phyloP scores from a whole-genome alignment of 2,888 invertebrate genomes.

The Oscheius sp. region DNA sequence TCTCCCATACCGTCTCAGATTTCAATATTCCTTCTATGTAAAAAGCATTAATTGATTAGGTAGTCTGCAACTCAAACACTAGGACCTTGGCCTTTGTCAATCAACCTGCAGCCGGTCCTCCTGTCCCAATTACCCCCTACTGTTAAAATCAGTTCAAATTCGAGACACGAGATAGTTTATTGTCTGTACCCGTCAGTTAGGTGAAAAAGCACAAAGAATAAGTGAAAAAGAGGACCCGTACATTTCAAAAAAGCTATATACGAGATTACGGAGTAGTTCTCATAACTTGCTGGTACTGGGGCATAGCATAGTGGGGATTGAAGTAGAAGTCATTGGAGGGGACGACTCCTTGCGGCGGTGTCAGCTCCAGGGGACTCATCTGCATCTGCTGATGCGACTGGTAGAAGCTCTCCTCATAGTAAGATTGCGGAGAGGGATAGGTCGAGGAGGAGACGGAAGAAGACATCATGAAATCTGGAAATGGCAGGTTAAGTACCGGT shows the following conservation, averaged over 20 bases:
- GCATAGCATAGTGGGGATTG: slow-evolving; percentile 16
- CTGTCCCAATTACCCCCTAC: slow-evolving; percentile 27
- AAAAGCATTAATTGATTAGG: slow-evolving; percentile 7
- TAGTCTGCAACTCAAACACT: slow-evolving; percentile 19
- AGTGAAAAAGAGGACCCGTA: slow-evolving; percentile 4
- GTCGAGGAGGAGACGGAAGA: neutral
- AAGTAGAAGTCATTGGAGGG: slow-evolving; percentile 11
- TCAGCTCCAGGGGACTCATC: slow-evolving; percentile 4
- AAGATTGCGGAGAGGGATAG: slow-evolving; percentile 25
- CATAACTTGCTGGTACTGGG: slow-evolving; percentile 26
- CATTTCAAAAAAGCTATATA: neutral
- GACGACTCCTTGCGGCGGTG: slow-evolving; percentile 12
- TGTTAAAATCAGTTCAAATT: slow-evolving; percentile 6
- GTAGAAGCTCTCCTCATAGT: slow-evolving; percentile 21
- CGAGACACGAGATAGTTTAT: slow-evolving; percentile 12
- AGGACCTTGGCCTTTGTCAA: slow-evolving; percentile 11
- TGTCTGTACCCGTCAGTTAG: slow-evolving; percentile 4
- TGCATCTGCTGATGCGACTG: neutral
- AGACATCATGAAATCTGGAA: slow-evolving; percentile 18
- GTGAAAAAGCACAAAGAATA: slow-evolving; percentile 17
- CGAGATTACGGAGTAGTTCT: slow-evolving; percentile 13
- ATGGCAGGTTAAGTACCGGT: neutral
- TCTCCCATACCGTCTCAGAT: slow-evolving; percentile 14
- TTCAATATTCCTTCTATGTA: neutral
- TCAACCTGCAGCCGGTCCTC: slow-evolving; percentile 13